Conservation (phyloP, 2,797 vertebrate genomes). For the Sebastes alutus region DNA sequence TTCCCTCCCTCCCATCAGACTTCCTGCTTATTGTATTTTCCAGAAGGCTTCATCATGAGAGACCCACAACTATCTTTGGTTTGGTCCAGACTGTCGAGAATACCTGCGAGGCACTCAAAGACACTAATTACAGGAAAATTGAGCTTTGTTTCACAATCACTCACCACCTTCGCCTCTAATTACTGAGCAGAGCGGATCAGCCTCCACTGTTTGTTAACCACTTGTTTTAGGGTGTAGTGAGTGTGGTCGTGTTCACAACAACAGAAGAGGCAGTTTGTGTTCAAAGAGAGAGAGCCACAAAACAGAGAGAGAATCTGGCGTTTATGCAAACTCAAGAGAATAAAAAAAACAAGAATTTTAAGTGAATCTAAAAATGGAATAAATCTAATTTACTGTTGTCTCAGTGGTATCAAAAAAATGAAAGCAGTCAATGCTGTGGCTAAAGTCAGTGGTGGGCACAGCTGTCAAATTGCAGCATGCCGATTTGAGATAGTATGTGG, state of each 20-base stretch:
- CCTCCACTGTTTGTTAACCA: slow-evolving; percentile 40
- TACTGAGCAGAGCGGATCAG: slow-evolving; percentile 41
- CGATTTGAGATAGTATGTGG: slow-evolving; percentile 56
- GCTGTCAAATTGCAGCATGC: slow-evolving; percentile 57
- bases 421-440: slow-evolving; percentile 48
- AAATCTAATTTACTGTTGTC: slow-evolving; percentile 1
- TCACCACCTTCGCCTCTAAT: slow-evolving; percentile 53
- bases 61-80: slow-evolving; percentile 21
- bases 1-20: slow-evolving; percentile 19
- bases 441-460: slow-evolving; percentile 68
- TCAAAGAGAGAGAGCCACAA: slow-evolving; percentile 32
- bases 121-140: slow-evolving; percentile 61
- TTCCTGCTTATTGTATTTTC: slow-evolving; percentile 55
- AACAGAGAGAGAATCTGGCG: slow-evolving; percentile 8
- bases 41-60: slow-evolving; percentile 36
- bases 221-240: slow-evolving; percentile 18
- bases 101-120: slow-evolving; percentile 48
- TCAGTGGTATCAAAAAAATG: neutral
- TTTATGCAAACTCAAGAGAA: slow-evolving; percentile 6
- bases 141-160: slow-evolving; percentile 57
- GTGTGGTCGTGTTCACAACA: slow-evolving; percentile 10
- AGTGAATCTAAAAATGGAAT: slow-evolving; percentile 37
- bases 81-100: slow-evolving; percentile 31
- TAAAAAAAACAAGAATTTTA: slow-evolving; percentile 5
- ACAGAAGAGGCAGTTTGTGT: neutral